Conservation (phyloP, 2,888 invertebrate species). For the Arrhopalites spinosus region DNA sequence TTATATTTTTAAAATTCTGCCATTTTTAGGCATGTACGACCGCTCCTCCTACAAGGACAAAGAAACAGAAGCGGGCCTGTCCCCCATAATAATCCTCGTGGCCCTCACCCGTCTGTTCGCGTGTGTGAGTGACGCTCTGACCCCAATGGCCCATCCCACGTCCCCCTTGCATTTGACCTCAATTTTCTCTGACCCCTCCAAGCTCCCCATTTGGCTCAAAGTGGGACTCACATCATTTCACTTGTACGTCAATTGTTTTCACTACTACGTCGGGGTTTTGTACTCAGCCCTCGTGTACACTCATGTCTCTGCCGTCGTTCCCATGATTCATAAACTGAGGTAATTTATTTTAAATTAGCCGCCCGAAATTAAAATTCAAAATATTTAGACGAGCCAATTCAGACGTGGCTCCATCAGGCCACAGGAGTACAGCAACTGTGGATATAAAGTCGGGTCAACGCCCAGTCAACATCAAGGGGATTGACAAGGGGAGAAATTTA, state of each 20-base stretch:
- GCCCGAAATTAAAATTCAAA: not conserved
- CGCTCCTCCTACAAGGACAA: not conserved
- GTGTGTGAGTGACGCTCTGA: not conserved
- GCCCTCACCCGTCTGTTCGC: not conserved
- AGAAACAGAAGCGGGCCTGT: not conserved
- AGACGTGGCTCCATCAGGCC: too few species aligned
- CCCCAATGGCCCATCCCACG: not conserved
- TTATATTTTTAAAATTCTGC: too few species aligned
- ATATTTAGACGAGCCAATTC: too few species aligned
- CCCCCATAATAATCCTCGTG: not conserved
- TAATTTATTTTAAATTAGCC: not conserved
- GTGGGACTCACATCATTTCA: not conserved
- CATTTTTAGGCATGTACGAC: not conserved
- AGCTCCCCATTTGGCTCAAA: not conserved
- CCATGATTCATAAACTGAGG: constrained; percentile 1
- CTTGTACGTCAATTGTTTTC: not conserved
- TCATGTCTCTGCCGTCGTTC: not conserved
- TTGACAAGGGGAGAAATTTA: too few species aligned
- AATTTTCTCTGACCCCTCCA: not conserved
- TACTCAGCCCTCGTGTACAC: not conserved
- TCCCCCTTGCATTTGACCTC: not conserved
- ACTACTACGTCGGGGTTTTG: not conserved
- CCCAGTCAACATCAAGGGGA: too few species aligned
- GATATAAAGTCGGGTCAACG: too few species aligned
- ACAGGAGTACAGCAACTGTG: too few species aligned